A percentile compares a stretch with the other conserved stretches of the same genome.
Conservation (phyloP, 2,113 vertebrate genomes). For the Pseudopodoces humilis region DNA sequence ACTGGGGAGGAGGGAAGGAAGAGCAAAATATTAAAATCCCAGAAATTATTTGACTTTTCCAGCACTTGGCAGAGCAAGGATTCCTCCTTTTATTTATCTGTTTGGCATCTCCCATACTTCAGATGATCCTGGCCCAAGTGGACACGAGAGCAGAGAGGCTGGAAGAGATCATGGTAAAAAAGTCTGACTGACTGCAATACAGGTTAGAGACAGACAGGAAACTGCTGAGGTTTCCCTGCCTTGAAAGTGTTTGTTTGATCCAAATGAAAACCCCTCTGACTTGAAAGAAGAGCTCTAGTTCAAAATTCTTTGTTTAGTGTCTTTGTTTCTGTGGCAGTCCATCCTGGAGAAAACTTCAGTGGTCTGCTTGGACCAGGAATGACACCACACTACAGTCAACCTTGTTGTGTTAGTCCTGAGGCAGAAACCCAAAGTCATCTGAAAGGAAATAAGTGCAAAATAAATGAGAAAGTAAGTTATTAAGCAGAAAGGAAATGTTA, state of each 20-base stretch:
- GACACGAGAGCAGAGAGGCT: background rate
- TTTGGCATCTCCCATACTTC: background rate
- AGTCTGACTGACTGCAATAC: background rate
- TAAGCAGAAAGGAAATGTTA: background rate
- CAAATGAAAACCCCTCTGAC: background rate
- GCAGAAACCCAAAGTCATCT: background rate
- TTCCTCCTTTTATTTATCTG: background rate
- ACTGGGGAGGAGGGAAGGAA: background rate
- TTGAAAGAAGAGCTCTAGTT: background rate
- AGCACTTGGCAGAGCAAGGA: background rate
- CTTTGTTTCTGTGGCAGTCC: background rate
- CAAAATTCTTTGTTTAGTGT: background rate
- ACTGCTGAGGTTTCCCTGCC: background rate
- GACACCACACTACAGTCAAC: accelerated
- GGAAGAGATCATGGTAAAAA: background rate
- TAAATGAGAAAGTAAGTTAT: background rate
- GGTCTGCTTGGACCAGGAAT: background rate
- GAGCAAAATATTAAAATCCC: background rate
- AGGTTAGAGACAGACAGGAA: background rate
- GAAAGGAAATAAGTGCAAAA: background rate
- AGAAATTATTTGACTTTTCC: background rate
- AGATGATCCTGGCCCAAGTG: background rate
- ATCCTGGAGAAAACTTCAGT: background rate
- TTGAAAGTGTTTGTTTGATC: background rate
- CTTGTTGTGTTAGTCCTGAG: background rate